A percentile compares a stretch with the other conserved stretches of the same genome.
phyloP scores from a whole-genome alignment of 2,888 invertebrate species.

The Lapara coniferarum region DNA sequence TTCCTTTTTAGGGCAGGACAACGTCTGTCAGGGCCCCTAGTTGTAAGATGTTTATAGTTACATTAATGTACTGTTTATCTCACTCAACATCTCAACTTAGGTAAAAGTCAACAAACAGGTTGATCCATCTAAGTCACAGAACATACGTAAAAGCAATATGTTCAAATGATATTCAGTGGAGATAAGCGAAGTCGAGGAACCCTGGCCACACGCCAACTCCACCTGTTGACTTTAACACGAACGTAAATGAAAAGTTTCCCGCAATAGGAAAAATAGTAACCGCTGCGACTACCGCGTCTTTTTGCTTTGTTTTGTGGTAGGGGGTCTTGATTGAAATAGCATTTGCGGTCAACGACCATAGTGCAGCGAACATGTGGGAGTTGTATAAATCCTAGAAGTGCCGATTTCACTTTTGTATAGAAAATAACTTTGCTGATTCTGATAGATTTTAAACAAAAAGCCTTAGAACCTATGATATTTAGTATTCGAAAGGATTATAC shows the following conservation, averaged over 20 bases:
- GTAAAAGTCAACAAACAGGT: background rate
- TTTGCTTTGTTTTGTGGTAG: conserved; percentile 28
- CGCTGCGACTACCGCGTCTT: conserved; percentile 28
- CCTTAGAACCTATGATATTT: no score
- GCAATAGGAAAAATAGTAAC: conserved; percentile 22
- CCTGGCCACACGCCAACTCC: conserved; percentile 58
- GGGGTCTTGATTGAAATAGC: conserved; percentile 9
- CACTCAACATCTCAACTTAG: background rate
- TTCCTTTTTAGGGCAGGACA: no score
- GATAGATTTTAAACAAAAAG: no score
- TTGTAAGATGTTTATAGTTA: no score
- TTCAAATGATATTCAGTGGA: conserved; percentile 26
- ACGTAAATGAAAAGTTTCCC: conserved; percentile 23
- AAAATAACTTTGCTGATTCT: no score
- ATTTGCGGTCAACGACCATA: background rate
- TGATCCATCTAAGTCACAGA: conserved; percentile 3
- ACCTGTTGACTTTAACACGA: conserved; percentile 64
- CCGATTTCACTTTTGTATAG: no score
- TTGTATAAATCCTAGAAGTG: no score
- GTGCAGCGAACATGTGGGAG: background rate
- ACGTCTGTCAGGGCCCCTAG: no score
- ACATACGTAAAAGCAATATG: conserved; percentile 20
- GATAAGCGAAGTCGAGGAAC: conserved; percentile 22
- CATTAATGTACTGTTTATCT: background rate
- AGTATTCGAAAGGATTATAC: no score